Base-by-base conservation (phyloP, 2,113 vertebrate genomes). In the Orthochromis malagaraziensis region DNA sequence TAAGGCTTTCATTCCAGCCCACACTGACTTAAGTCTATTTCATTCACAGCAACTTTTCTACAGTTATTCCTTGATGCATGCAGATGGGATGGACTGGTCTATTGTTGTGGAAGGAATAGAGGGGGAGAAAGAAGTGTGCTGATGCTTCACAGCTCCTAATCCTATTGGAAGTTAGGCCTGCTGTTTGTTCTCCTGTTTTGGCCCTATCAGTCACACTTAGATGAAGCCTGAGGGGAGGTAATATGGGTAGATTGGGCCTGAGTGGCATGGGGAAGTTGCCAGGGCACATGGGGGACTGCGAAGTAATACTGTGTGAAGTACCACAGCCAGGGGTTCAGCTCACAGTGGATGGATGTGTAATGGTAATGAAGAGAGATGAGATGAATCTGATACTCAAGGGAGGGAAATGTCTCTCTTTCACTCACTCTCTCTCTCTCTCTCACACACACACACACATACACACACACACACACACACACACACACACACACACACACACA, bases 341-440 rank as follows among this genome's bases (percentile, higher is more conserved):
- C 58, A 19, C 79, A 53, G 73, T 88, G 77, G 87, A 92, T 83
- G 81, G 82, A 86, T 89, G 81, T 83, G 65, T 84, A 89, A 95
- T 83, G 88, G 58, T 91, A 94, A 95, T 92, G 88, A 94, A 90
- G 93, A 93, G 89, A 88, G 87, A 94, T 95, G 85, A 93, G 91
- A 92, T 92, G 54, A 92, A 93, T 88, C 84, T 89, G 90, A 93
- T 92, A 91, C 87, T 83, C 82, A 26, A 54, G 65, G 57, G 83
- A 82, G 35, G 31, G 55, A 87, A 88, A 85, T 86, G 35, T 89
- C 84, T 88, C 57, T 53, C 70, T 77, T 4, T 77, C 4, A 1
- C 1, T 73, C 68, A 0, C 8, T 45, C 68, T 4, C 65, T 38
- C 63, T n/a, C 33, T 55, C 53, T 2, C 21, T 1, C 51, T 4